Conservation (phyloP, 2,113 vertebrate species). For the Grallaria varia region DNA sequence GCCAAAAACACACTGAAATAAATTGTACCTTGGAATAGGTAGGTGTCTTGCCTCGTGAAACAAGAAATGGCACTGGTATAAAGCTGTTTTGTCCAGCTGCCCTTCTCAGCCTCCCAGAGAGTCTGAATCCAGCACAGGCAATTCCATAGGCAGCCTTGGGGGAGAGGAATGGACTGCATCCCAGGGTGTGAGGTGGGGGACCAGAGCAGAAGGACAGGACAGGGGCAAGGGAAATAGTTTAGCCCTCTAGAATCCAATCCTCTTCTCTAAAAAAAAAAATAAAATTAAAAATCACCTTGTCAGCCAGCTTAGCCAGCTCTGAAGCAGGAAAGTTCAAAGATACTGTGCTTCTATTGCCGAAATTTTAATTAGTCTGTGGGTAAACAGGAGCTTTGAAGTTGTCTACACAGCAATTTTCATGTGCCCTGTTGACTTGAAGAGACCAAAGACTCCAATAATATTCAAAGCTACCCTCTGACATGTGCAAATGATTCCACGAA, state of each 20-base stretch:
- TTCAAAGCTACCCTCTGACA: neutral
- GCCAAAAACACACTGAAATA: neutral
- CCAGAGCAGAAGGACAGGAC: neutral
- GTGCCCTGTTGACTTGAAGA: slow-evolving; percentile 1
- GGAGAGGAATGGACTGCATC: neutral
- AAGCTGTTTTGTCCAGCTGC: neutral
- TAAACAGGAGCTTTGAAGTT: neutral
- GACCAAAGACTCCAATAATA: neutral
- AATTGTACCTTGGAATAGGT: neutral
- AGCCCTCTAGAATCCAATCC: neutral
- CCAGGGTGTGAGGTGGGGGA: neutral
- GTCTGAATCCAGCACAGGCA: neutral
- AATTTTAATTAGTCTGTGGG: slow-evolving; percentile 23
- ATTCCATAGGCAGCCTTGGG: neutral
- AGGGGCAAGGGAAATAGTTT: neutral
- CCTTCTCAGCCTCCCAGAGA: neutral
- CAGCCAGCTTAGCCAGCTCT: neutral
- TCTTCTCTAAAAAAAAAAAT: neutral
- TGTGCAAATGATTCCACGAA: neutral
- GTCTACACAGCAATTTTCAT: neutral
- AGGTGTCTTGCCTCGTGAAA: neutral
- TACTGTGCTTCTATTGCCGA: neutral
- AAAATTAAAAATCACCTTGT: neutral
- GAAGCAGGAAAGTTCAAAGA: slow-evolving; percentile 15
- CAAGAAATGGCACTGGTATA: neutral